Evolutionary conservation across 92 coral and sea anemone genomes (phyloP), one percentile per base, ranked within the genome.

Genomic region (Ricordea florida): DNA sequence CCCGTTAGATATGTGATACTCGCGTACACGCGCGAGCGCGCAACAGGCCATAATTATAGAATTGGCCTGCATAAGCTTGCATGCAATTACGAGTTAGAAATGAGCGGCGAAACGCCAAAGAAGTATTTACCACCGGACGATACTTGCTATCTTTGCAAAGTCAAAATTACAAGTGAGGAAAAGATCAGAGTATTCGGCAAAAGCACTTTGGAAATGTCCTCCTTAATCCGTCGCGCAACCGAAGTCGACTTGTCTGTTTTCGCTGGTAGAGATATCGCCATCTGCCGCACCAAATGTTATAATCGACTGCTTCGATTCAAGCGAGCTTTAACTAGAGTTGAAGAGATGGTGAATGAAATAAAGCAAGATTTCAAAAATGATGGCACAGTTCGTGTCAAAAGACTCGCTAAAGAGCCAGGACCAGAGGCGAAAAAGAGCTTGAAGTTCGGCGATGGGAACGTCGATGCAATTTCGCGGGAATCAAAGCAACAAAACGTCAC

Each of bases 101-200:
- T n/a, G n/a, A n/a, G n/a, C n/a, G n/a, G n/a, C n/a, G n/a, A n/a
- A n/a, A n/a, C n/a, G n/a, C n/a, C n/a, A n/a, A n/a, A n/a, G n/a
- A n/a, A n/a, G n/a, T n/a, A n/a, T n/a, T n/a, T n/a, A n/a, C n/a
- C n/a, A n/a, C n/a, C n/a, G n/a, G n/a, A n/a, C n/a, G n/a, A n/a
- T n/a, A n/a, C n/a, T n/a, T n/a, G n/a, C n/a, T n/a, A n/a, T n/a
- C n/a, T n/a, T n/a, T n/a, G n/a, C n/a, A n/a, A n/a, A n/a, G n/a
- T n/a, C n/a, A n/a, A n/a, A n/a, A n/a, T n/a, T n/a, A n/a, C n/a
- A n/a, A n/a, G n/a, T n/a, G n/a, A 50, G 10, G 46, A 68, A 16
- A 68, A 48, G 76, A 49, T 68, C 1, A 28, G 38, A n/a, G 15
- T 68, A 13, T 68, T 68, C 33, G 76, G 76, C 6, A 68, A 68